These are phyloP conservation scores for Macrosoma leucophasiata DNA, from an alignment of 2,888 invertebrate genomes.

Conservation along the genomic window DNA sequence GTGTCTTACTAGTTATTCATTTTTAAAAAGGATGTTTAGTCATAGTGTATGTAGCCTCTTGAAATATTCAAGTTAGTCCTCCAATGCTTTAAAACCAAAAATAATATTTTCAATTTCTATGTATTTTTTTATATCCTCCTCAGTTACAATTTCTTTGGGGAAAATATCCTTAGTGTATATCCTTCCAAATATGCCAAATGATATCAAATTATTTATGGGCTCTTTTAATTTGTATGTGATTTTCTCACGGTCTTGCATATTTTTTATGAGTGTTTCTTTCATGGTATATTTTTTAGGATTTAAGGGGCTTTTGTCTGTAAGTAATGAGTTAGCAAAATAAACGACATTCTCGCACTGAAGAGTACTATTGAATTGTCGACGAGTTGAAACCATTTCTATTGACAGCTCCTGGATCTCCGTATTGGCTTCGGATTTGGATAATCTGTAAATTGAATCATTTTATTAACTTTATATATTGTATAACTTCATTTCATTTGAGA, in stretches of 20 bases:
- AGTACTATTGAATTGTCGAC: slow-evolving; percentile 42
- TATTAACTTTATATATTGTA: too few relatives aligned
- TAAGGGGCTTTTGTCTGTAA: slow-evolving; percentile 66
- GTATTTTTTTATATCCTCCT: slow-evolving; percentile 40
- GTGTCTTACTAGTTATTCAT: too few relatives aligned
- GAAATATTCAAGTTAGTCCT: too few relatives aligned
- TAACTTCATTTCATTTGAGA: too few relatives aligned
- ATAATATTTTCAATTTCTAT: slow-evolving; percentile 42
- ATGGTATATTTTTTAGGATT: slow-evolving; percentile 45
- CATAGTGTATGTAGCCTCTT: too few relatives aligned
- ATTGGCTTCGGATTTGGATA: slow-evolving; percentile 46
- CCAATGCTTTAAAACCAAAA: slow-evolving; percentile 32
- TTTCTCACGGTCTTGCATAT: slow-evolving; percentile 10
- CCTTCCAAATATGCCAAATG: slow-evolving; percentile 66
- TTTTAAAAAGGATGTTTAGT: too few relatives aligned
- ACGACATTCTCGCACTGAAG: slow-evolving; percentile 51
- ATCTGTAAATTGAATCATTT: slow-evolving; percentile 44
- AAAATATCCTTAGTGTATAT: slow-evolving; percentile 65
- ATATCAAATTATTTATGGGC: slow-evolving; percentile 55
- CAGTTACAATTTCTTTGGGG: slow-evolving; percentile 34
- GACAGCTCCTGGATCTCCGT: slow-evolving; percentile 56
- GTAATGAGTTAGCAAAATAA: slow-evolving; percentile 69
- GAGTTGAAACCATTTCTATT: slow-evolving; percentile 59
- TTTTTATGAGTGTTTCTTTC: slow-evolving; percentile 14
- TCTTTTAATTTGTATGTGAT: slow-evolving; percentile 40